phyloP scores from a whole-genome alignment of 2,797 vertebrate species.

The Aldrovandia affinis region DNA sequence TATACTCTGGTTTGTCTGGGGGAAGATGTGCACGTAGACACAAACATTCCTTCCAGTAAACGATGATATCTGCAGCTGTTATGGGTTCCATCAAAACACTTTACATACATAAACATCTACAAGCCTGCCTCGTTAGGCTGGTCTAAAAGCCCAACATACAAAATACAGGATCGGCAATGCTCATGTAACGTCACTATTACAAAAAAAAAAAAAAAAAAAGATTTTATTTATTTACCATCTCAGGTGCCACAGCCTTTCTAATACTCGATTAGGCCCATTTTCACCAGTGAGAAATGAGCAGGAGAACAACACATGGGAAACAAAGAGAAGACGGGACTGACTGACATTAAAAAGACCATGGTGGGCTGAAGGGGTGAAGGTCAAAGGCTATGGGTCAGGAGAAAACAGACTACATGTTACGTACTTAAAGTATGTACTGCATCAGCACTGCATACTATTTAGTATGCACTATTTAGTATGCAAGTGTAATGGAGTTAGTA shows the following conservation, averaged over 20 bases:
- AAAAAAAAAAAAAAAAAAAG: no score
- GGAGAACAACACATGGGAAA: background rate
- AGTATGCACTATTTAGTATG: no score
- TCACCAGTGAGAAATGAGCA: background rate
- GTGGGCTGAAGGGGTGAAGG: background rate
- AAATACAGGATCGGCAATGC: background rate
- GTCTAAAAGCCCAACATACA: background rate
- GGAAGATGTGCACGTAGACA: background rate
- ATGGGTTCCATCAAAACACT: background rate
- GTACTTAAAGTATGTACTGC: no score
- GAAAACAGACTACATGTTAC: no score
- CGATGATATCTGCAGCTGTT: background rate
- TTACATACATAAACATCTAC: background rate
- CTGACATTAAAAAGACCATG: no score
- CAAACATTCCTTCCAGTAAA: background rate
- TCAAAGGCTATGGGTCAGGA: background rate
- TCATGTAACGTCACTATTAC: background rate
- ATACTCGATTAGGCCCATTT: background rate
- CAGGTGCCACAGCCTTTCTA: background rate
- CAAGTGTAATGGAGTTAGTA: no score
- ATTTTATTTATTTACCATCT: background rate
- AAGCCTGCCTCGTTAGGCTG: no score
- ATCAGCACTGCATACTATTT: no score
- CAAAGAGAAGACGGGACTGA: background rate
- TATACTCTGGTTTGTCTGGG: background rate